Conservation (phyloP, 2,797 vertebrate genomes). For the Intellagama lesueurii region DNA sequence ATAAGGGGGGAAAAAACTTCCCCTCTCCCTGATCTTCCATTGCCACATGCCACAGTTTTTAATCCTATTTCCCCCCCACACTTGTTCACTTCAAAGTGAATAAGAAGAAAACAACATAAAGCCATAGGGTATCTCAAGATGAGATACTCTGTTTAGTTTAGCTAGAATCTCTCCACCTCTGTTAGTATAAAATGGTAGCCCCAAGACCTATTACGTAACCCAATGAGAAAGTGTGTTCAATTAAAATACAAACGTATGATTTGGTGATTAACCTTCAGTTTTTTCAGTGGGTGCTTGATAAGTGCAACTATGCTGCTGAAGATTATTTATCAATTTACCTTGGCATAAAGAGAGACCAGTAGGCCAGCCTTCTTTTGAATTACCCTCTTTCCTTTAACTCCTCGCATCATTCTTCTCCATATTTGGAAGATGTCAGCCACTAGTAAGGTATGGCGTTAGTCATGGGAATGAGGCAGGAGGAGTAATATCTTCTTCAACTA, state of each 20-base stretch:
- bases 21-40: neutral
- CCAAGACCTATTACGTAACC: neutral
- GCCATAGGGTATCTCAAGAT: neutral
- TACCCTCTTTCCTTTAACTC: neutral
- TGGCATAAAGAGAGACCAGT: neutral
- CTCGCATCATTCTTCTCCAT: neutral
- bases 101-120: neutral
- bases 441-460: neutral
- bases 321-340: neutral
- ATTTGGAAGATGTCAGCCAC: neutral
- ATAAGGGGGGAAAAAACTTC: no score
- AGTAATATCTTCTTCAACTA: slow-evolving; percentile 14
- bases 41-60: neutral
- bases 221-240: neutral
- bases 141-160: neutral
- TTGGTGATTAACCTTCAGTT: neutral
- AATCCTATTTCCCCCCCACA: neutral
- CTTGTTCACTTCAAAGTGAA: neutral
- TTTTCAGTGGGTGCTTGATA: no score
- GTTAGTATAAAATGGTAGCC: neutral
- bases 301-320: neutral
- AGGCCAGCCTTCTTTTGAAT: neutral
- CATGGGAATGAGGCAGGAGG: neutral
- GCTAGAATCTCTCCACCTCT: neutral
- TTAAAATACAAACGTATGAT: neutral